Conservation (phyloP, 1,140 invertebrate species). For the Formica selysi region DNA sequence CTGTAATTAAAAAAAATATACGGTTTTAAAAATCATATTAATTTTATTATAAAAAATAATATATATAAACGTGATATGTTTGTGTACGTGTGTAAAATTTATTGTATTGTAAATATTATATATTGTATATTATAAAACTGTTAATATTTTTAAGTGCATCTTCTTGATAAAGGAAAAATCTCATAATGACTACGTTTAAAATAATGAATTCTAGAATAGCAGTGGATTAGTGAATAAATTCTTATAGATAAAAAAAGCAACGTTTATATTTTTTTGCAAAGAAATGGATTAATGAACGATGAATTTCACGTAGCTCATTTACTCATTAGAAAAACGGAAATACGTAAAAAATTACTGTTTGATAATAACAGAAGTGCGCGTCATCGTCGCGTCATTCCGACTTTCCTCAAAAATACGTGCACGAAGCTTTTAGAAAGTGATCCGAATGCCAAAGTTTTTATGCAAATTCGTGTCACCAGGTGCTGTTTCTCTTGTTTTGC, state of each 20-base stretch:
- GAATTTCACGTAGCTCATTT: constrained; percentile 6
- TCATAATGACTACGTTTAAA: neutral
- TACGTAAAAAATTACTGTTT: neutral
- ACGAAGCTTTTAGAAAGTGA: constrained; percentile 67
- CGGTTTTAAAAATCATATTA: neutral
- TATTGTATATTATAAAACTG: constrained; percentile 1
- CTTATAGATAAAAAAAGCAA: neutral
- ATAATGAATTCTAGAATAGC: neutral
- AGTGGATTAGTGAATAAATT: neutral
- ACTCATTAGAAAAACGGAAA: neutral
- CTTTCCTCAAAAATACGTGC: constrained; percentile 16
- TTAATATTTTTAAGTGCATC: neutral
- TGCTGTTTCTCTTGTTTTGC: constrained; percentile 76
- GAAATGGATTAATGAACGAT: neutral
- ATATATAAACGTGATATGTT: neutral
- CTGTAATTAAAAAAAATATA: neutral
- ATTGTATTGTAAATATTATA: neutral
- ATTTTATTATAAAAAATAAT: constrained; percentile 1
- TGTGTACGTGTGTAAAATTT: no score
- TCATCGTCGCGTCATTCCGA: constrained; percentile 21
- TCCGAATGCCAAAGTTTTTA: constrained; percentile 59
- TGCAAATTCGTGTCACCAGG: constrained; percentile 73
- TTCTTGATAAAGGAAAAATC: neutral
- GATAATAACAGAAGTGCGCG: neutral
- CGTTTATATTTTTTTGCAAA: constrained; percentile 3